These are phyloP conservation scores for Montipora sp. DNA, from an alignment of 64 coral and sea anemone species.

Conservation along the genomic window DNA sequence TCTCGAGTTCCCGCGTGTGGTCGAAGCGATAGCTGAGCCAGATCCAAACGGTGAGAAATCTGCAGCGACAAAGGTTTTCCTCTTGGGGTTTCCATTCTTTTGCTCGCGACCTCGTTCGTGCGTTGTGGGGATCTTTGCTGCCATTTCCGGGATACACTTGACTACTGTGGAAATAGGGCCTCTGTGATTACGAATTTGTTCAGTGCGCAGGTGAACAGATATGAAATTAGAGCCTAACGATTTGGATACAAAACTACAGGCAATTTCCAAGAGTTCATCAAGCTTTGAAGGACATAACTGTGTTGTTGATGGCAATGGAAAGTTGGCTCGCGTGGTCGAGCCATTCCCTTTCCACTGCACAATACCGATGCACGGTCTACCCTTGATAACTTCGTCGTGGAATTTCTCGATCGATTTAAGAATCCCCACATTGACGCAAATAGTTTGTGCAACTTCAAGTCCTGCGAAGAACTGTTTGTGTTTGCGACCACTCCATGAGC, in stretches of 20 bases:
- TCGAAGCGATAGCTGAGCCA: constrained; percentile 44
- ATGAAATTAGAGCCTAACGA: constrained; percentile 53
- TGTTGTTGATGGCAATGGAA: constrained; percentile 58
- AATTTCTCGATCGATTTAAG: constrained; percentile 64
- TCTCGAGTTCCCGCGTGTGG: constrained; percentile 12
- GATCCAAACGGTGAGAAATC: constrained; percentile 84
- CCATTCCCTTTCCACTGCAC: constrained; percentile 86
- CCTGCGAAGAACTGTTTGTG: not conserved
- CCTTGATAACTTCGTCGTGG: constrained; percentile 65
- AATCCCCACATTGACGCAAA: constrained; percentile 86
- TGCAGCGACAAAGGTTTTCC: constrained; percentile 73
- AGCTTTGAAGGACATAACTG: not conserved
- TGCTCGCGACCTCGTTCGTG: constrained; percentile 36
- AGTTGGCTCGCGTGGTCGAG: constrained; percentile 41
- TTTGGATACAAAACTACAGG: constrained; percentile 57
- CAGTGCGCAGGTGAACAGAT: constrained; percentile 79
- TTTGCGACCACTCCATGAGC: not conserved
- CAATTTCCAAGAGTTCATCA: constrained; percentile 73
- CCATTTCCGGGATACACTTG: constrained; percentile 68
- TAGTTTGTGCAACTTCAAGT: constrained; percentile 74
- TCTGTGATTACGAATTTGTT: constrained; percentile 60
- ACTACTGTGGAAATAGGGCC: constrained; percentile 39
- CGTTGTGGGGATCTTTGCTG: not conserved
- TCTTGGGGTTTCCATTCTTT: no score
- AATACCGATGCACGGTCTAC: constrained; percentile 75